phyloP scores from a whole-genome alignment of 1,140 invertebrate species.

The Aethina tumida region DNA sequence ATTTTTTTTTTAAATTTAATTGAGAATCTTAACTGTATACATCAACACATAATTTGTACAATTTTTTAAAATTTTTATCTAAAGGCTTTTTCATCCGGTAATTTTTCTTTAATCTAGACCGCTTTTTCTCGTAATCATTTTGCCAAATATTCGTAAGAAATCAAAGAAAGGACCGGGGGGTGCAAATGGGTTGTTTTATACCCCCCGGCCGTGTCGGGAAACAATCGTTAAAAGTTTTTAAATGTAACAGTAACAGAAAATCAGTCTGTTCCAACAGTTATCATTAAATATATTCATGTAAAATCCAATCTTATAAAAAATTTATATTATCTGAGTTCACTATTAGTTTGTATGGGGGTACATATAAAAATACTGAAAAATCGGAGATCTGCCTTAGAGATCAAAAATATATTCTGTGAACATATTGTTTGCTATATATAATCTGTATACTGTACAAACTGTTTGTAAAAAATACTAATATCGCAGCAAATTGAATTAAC shows the following conservation, averaged over 20 bases:
- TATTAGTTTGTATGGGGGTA: slow-evolving; percentile 13
- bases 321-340: slow-evolving; percentile 16
- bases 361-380: slow-evolving; percentile 29
- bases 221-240: slow-evolving; percentile 3
- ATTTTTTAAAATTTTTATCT: slow-evolving; percentile 15
- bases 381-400: slow-evolving; percentile 14
- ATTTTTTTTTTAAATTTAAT: slow-evolving; percentile 10
- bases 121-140: slow-evolving; percentile 24
- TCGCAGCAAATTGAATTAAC: slow-evolving; percentile 26
- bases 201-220: too few species aligned
- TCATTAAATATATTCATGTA: slow-evolving; percentile 16
- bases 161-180: slow-evolving; percentile 9
- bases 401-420: slow-evolving; percentile 22
- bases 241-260: slow-evolving; percentile 10
- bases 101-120: slow-evolving; percentile 20
- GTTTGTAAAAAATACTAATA: slow-evolving; percentile 33
- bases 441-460: slow-evolving; percentile 28
- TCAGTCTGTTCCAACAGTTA: slow-evolving; percentile 27
- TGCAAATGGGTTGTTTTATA: too few species aligned
- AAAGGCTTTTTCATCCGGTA: slow-evolving; percentile 14
- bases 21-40: slow-evolving; percentile 22
- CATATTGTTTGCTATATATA: slow-evolving; percentile 21
- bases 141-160: slow-evolving; percentile 20
- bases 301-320: slow-evolving; percentile 18
- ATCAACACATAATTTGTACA: slow-evolving; percentile 32